Base-by-base conservation (phyloP, 2,888 invertebrate species). In the Megalurothrips usitatus region DNA sequence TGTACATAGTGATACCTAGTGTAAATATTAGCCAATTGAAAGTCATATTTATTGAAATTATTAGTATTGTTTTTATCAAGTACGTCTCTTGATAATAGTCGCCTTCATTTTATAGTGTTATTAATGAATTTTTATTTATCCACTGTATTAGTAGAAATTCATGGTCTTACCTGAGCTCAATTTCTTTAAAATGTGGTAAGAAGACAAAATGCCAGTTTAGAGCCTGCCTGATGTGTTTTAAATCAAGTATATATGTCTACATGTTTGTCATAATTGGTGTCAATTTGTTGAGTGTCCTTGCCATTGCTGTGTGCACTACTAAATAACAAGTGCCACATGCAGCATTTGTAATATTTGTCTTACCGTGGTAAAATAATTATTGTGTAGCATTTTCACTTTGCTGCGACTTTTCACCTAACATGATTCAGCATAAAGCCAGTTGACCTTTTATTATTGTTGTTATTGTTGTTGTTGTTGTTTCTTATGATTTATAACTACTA, bases 161-260 rank as follows among this genome's bases (percentile, higher is more conserved):
- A 23, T 75, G 26, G 68, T 75, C 68, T 75, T 75, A 26, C 68
- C 23, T 75, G 26, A 75, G 68, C 68, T 75, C 68, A 75, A 75
- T 75, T 75, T 26, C 12, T 8, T 26, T 19, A 58, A 58, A 58
- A 75, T 12, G 12, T 75, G 68, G 68, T 75, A 26, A 75, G 26
- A 12, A 26, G 26, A 26, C 26, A 75, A 26, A 75, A 26, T 26
- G 26, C 26, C 68, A 75, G 34, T 43, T 43, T 43, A 43, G 34
- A 43, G 34, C 34, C 34, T 43, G 34, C 19, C 17, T 14, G 19
- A 58, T 19, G 14, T 58, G 58, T 26, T 26, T 23, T 9, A 26
- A 23, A 26, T 75, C 26, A 26, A 26, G 68, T 9, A 23, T 11
- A 10, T 68, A 9, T 12, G n/a, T 75, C 23, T 26, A 12, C 12